These are phyloP conservation scores for Sebastes umbrosus DNA, from an alignment of 2,797 vertebrate species.

Conservation along the genomic window DNA sequence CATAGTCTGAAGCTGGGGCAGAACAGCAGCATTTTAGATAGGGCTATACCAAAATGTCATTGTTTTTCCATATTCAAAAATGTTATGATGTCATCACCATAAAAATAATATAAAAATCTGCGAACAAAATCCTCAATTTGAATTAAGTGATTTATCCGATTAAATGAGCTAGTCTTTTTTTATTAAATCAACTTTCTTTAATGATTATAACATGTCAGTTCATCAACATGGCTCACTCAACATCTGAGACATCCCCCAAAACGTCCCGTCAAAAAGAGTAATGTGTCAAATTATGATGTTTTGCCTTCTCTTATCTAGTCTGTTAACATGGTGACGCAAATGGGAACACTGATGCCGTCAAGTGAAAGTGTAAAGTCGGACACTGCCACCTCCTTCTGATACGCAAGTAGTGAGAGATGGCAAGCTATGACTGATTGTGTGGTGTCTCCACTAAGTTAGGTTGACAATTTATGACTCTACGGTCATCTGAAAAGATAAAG, in stretches of 20 bases:
- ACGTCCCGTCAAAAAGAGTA: neutral
- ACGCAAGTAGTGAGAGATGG: neutral
- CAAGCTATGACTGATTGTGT: neutral
- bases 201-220: too few relatives aligned
- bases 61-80: too few relatives aligned
- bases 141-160: too few relatives aligned
- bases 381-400: neutral
- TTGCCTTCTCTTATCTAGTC: neutral
- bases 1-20: conserved; percentile 92
- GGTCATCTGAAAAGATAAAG: neutral
- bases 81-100: too few relatives aligned
- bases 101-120: too few relatives aligned
- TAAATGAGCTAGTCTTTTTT: too few relatives aligned
- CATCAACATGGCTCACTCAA: too few relatives aligned
- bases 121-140: too few relatives aligned
- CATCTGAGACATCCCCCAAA: neutral
- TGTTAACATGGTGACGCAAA: neutral
- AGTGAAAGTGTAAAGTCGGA: rapidly evolving
- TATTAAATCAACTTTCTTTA: too few relatives aligned
- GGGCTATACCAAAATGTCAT: too few relatives aligned
- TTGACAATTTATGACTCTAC: neutral
- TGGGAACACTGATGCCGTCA: too few relatives aligned
- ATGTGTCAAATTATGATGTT: neutral
- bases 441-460: neutral
- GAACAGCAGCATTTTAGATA: conserved; percentile 4